Base-by-base conservation (phyloP, 2,888 invertebrate species). In the Tuta absoluta region DNA sequence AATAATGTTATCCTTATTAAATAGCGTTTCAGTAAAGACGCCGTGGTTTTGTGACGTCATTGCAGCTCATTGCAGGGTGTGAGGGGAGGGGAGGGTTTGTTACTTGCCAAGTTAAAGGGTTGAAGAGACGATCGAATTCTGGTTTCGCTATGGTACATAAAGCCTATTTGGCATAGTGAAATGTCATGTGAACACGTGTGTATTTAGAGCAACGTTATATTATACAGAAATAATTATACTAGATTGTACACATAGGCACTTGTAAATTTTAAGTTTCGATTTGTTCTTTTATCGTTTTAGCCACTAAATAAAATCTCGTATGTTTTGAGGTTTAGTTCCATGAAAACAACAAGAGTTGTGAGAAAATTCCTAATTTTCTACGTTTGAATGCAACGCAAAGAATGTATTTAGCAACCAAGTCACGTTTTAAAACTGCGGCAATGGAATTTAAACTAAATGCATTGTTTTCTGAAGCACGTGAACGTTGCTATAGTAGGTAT, bases 11-110 rank as follows among this genome's bases (percentile, higher is more conserved):
- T 45, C 1, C 17, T 17, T 17, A 45, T 45, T 45, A 3, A 45
- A 17, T 45, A 17, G 45, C 45, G 45, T 3, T 45, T 17, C 45
- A 45, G 5, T 45, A 17, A 17, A n/a, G 45, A 17, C 45, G 45
- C 8, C n/a, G 45, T 17, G 45, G 45, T 45, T 45, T 45, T 45
- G n/a, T 45, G 45, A 45, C 45, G 45, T 45, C 45, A 45, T 45
- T 45, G 45, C 45, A 45, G 45, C 45, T 45, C n/a, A 45, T 45
- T 45, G n/a, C n/a, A n/a, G 45, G 45, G 17, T 8, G 45, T n/a
- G 45, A 41, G 45, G n/a, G 11, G 45, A 17, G 45, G n/a, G 17
- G n/a, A 17, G 7, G 45, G 45, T 7, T n/a, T 45, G 45, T 17
- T 11, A 8, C 45, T 45, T 5, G 45, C 45, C 41, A 45, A 45